Evolutionary conservation across 2,113 vertebrate species (phyloP).

Genomic region (Herpetotheres cachinnans): DNA sequence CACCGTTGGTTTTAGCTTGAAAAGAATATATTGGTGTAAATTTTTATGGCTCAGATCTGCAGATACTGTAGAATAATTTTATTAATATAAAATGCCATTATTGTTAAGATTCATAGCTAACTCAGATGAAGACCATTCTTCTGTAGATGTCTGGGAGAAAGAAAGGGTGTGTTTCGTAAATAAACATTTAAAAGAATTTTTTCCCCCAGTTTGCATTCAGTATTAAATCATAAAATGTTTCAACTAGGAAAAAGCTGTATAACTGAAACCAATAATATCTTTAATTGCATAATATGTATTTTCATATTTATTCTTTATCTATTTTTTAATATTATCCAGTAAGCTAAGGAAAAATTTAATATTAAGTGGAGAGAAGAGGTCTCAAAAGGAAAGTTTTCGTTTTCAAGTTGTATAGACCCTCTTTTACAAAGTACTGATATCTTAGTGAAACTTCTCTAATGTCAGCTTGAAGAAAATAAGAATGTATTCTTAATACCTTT

Average conservation of each 20-base stretch:
- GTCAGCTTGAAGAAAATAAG: not conserved
- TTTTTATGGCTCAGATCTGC: not conserved
- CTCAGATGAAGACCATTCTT: not conserved
- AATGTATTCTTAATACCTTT: not conserved
- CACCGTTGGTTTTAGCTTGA: not conserved
- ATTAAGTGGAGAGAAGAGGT: not conserved
- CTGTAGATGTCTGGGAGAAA: not conserved
- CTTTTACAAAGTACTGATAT: not conserved
- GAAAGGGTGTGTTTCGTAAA: not conserved
- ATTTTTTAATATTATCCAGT: not conserved
- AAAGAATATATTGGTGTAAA: not conserved
- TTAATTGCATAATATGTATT: not conserved
- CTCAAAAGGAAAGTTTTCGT: constrained; percentile 3
- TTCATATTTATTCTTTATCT: not conserved
- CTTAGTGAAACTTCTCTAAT: not conserved
- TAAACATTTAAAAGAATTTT: not conserved
- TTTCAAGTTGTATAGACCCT: not conserved
- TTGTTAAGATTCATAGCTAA: not conserved
- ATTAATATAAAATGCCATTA: not conserved
- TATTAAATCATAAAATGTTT: not conserved
- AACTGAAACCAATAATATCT: not conserved
- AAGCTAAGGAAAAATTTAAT: not conserved
- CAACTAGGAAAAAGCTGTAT: not conserved
- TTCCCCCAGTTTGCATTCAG: not conserved
- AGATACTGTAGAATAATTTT: not conserved